A percentile compares a stretch with the other conserved stretches of the same genome.
phyloP scores from a whole-genome alignment of 2,888 invertebrate species.

The Nesidiocoris tenuis region DNA sequence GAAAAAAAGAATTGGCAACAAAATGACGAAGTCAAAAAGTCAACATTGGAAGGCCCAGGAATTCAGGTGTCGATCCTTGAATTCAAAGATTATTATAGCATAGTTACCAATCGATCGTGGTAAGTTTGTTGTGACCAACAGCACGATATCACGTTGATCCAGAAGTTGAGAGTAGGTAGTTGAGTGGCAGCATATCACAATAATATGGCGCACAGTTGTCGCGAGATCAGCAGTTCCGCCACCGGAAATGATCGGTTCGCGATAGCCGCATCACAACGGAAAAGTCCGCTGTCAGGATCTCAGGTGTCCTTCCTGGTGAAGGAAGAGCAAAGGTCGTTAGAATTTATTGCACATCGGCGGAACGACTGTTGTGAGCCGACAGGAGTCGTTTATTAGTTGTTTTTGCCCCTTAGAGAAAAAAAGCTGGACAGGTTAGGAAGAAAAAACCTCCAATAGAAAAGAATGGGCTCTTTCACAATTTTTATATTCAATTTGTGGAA shows the following conservation, averaged over 20 bases:
- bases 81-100: no score
- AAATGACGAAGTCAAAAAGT: no score
- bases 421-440: background rate
- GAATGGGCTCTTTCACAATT: slow-evolving; percentile 33
- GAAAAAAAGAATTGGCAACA: no score
- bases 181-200: no score
- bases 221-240: background rate
- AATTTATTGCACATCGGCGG: background rate
- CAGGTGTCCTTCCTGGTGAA: background rate
- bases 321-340: background rate
- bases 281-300: background rate
- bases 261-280: background rate
- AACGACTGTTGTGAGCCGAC: background rate
- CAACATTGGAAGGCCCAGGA: no score
- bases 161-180: no score
- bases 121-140: no score
- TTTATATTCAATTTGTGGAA: slow-evolving; percentile 36
- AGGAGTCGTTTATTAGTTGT: background rate
- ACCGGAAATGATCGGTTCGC: background rate
- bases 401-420: slow-evolving; percentile 3
- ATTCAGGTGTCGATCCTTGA: no score
- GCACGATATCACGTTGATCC: no score
- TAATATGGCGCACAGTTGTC: no score
- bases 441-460: background rate
- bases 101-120: no score